Conservation (phyloP, 2,113 vertebrate genomes). For the Lonchura striata region DNA sequence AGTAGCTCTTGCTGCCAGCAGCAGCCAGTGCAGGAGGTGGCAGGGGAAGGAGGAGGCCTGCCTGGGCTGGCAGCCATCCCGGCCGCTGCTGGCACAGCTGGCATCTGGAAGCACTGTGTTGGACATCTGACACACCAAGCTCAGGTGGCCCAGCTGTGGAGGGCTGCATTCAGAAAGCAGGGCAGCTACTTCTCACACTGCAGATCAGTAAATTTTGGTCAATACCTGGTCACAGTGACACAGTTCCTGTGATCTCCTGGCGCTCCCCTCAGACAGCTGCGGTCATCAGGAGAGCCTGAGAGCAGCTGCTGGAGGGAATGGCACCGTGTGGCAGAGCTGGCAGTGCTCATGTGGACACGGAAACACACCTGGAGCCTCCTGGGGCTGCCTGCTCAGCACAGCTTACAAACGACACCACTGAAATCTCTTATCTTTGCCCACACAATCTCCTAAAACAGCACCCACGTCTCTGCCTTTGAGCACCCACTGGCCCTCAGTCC, state of each 20-base stretch:
- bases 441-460: fast-evolving
- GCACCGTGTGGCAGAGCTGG: fast-evolving
- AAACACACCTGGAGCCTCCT: neutral
- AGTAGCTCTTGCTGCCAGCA: neutral
- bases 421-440: neutral
- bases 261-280: neutral
- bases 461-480: neutral
- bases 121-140: neutral
- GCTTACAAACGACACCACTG: neutral
- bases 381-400: neutral
- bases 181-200: neutral
- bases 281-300: fast-evolving
- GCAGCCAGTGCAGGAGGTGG: neutral
- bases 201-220: neutral
- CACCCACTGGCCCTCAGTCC: neutral
- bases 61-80: neutral
- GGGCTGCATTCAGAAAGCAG: neutral
- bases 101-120: fast-evolving
- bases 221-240: neutral
- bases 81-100: neutral
- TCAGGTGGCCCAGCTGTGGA: neutral
- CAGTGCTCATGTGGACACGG: fast-evolving
- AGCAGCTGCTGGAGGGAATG: neutral
- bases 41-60: neutral
- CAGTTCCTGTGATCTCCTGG: fast-evolving